Evolutionary conservation across 2,113 vertebrate genomes (phyloP).

Genomic region (Cygnus buccinator): DNA sequence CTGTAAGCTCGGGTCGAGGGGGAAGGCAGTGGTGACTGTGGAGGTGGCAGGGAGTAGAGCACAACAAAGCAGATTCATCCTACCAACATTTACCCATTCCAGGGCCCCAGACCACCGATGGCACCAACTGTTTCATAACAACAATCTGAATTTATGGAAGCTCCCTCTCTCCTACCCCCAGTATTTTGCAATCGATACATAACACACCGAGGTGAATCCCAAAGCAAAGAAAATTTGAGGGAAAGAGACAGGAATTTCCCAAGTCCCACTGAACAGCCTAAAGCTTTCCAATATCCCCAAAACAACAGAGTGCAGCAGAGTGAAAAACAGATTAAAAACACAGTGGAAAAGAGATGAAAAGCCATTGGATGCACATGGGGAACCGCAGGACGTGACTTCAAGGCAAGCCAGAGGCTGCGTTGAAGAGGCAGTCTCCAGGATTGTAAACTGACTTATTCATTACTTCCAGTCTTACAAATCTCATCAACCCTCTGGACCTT

Average conservation of each 20-base stretch:
- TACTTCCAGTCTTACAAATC: neutral
- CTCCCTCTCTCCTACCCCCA: neutral
- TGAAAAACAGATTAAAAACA: neutral
- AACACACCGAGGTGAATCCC: neutral
- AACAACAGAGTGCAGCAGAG: fast-evolving
- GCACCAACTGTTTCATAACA: fast-evolving
- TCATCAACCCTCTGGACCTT: neutral
- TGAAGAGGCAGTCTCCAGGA: neutral
- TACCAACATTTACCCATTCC: neutral
- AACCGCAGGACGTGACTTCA: neutral
- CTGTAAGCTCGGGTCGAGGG: neutral
- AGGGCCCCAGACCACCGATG: neutral
- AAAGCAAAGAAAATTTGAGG: neutral
- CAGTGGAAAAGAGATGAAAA: neutral
- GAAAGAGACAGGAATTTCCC: neutral
- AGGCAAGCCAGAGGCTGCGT: neutral
- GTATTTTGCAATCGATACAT: neutral
- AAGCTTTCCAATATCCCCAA: neutral
- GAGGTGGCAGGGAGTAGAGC: neutral
- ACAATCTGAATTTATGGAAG: neutral
- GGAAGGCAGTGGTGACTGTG: fast-evolving
- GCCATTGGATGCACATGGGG: neutral
- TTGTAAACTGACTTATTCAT: neutral
- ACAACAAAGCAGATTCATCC: neutral
- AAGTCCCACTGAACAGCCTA: neutral